Evolutionary conservation across 2,797 vertebrate genomes (phyloP).

Genomic region (Hylomyscus alleni): DNA sequence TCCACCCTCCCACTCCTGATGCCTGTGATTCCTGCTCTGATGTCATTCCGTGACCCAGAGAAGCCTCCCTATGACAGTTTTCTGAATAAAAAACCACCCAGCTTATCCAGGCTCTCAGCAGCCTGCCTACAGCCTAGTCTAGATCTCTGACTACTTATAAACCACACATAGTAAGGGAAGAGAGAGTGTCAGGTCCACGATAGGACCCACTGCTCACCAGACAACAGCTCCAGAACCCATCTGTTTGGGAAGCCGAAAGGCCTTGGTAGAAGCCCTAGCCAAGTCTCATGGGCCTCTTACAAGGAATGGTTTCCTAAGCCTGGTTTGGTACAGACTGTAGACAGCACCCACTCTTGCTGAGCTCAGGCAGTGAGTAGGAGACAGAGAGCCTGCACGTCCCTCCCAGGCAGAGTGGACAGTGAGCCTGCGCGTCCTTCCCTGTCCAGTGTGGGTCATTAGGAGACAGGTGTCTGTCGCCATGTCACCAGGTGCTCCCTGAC

Average conservation of each 20-base stretch:
- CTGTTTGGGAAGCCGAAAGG: accelerated
- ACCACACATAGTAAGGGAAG: accelerated
- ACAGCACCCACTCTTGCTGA: not conserved
- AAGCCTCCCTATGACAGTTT: not conserved
- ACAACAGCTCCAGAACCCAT: not conserved
- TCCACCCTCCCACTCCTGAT: accelerated
- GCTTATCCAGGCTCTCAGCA: not conserved
- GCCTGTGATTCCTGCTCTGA: not conserved
- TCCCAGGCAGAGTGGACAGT: not conserved
- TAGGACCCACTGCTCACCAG: not conserved
- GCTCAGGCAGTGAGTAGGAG: not conserved
- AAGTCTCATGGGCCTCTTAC: accelerated
- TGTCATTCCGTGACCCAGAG: not conserved
- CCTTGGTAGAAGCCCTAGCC: not conserved
- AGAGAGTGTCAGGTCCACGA: accelerated
- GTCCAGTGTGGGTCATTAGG: no score
- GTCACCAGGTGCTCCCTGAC: accelerated
- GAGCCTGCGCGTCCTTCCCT: accelerated
- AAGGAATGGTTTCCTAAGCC: accelerated
- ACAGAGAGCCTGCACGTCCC: accelerated
- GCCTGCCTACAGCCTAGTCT: accelerated
- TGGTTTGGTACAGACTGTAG: accelerated
- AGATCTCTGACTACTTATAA: not conserved
- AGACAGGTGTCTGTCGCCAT: accelerated
- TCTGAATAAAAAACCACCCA: accelerated